These are phyloP conservation scores for Plusia festucae DNA, from an alignment of 2,888 invertebrate genomes.

Conservation along the genomic window DNA sequence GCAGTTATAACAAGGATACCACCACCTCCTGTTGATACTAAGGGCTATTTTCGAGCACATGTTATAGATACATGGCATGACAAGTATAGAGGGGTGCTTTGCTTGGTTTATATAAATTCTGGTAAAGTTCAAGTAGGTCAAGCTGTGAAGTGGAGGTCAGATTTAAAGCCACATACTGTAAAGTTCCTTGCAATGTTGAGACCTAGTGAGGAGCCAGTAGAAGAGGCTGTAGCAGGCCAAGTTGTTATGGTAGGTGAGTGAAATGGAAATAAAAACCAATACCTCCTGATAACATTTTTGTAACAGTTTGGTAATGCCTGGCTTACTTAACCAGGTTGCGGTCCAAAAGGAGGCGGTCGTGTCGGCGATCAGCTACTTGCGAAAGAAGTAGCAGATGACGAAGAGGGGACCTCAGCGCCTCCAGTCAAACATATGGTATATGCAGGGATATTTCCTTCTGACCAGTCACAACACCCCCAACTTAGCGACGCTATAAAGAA, in stretches of 20 bases:
- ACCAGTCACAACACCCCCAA: constrained; percentile 94
- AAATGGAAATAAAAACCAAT: background rate
- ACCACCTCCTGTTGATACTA: constrained; percentile 90
- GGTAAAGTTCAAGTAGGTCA: constrained; percentile 93
- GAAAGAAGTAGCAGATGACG: constrained; percentile 68
- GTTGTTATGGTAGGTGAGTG: constrained; percentile 94
- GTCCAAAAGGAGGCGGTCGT: constrained; percentile 82
- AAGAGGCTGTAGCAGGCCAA: constrained; percentile 95
- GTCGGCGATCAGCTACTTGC: constrained; percentile 83
- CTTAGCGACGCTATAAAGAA: constrained; percentile 96
- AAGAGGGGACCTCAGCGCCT: constrained; percentile 62
- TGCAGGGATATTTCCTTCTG: constrained; percentile 94
- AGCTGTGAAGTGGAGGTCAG: constrained; percentile 92
- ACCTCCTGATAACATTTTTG: background rate
- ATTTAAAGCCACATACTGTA: constrained; percentile 93
- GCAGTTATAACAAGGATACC: constrained; percentile 94
- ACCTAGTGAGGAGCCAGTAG: constrained; percentile 92
- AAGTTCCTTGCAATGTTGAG: constrained; percentile 94
- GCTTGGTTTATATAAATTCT: constrained; percentile 93
- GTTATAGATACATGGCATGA: constrained; percentile 99
- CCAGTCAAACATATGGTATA: constrained; percentile 86
- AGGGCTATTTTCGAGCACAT: constrained; percentile 92
- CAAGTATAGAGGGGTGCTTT: constrained; percentile 94
- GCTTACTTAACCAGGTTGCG: constrained; percentile 74
- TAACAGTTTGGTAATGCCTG: background rate